Evolutionary conservation across 2,113 vertebrate genomes (phyloP).

Genomic region (Ancistrus triradiatus): DNA sequence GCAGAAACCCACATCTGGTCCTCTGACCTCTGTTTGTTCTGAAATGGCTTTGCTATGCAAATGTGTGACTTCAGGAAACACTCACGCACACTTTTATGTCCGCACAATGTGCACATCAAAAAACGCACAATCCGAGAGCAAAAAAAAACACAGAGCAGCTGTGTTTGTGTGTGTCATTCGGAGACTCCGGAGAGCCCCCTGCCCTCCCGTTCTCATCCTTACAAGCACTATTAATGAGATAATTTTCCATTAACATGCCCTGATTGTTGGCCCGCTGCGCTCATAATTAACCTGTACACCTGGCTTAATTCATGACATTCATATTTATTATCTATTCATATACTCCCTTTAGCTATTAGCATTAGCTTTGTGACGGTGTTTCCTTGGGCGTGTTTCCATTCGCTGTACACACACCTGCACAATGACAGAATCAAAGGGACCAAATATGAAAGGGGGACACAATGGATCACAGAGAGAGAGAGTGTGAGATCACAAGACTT

Average conservation of each 20-base stretch:
- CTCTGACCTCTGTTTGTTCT: background rate
- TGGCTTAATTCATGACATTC: background rate
- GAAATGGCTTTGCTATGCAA: background rate
- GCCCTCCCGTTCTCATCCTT: too few relatives aligned
- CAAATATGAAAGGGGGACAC: background rate
- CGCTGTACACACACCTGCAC: background rate
- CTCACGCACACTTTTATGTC: background rate
- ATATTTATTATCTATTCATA: background rate
- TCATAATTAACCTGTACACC: background rate
- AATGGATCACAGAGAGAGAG: background rate
- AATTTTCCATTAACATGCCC: background rate
- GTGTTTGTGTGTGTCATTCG: too few relatives aligned
- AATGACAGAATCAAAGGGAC: background rate
- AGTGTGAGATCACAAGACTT: too few relatives aligned
- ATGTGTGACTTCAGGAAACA: too few relatives aligned
- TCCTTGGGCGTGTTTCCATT: background rate
- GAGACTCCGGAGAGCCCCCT: too few relatives aligned
- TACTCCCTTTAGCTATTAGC: background rate
- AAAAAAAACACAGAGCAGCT: too few relatives aligned
- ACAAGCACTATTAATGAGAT: constrained; percentile 8
- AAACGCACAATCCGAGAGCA: too few relatives aligned
- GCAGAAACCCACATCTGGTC: too few relatives aligned
- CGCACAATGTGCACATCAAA: constrained; percentile 3
- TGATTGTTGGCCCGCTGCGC: background rate
- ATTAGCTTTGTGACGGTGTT: background rate